Evolutionary conservation across 2,888 invertebrate species (phyloP).

Genomic region (Idaea biselata): DNA sequence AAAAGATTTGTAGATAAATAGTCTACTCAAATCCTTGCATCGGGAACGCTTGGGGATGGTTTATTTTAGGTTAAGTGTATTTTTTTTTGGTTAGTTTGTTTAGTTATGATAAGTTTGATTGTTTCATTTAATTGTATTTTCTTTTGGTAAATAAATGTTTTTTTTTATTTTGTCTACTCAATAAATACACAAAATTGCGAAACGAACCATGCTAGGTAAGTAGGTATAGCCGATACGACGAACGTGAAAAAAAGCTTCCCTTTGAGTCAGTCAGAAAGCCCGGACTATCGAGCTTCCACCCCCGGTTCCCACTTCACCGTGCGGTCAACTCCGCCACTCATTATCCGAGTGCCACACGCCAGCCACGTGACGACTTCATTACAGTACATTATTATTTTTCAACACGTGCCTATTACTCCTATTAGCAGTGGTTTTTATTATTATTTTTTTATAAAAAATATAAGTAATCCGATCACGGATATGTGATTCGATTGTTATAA

Average conservation of each 20-base stretch:
- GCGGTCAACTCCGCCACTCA: constrained; percentile 1
- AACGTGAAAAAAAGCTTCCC: neutral
- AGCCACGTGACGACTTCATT: constrained; percentile 68
- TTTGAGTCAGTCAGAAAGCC: neutral
- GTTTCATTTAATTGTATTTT: too few species aligned
- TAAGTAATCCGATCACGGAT: constrained; percentile 70
- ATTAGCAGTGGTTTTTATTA: constrained; percentile 60
- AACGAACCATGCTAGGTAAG: neutral
- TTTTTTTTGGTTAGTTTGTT: too few species aligned
- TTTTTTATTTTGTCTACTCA: too few species aligned
- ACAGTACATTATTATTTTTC: constrained; percentile 72
- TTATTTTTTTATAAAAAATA: constrained; percentile 36
- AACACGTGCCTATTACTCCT: constrained; percentile 69
- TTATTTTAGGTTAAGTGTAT: too few species aligned
- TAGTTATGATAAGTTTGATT: too few species aligned
- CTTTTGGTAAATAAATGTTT: too few species aligned
- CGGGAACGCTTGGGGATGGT: too few species aligned
- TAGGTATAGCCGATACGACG: neutral
- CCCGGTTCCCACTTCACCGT: neutral
- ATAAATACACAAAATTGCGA: neutral
- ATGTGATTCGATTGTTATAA: constrained; percentile 70
- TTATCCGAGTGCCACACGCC: constrained; percentile 33
- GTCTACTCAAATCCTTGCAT: too few species aligned
- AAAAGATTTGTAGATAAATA: too few species aligned
- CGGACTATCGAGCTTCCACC: neutral